These are phyloP conservation scores for Margaritifera margaritifera DNA, from an alignment of 2,888 invertebrate genomes.

Conservation along the genomic window DNA sequence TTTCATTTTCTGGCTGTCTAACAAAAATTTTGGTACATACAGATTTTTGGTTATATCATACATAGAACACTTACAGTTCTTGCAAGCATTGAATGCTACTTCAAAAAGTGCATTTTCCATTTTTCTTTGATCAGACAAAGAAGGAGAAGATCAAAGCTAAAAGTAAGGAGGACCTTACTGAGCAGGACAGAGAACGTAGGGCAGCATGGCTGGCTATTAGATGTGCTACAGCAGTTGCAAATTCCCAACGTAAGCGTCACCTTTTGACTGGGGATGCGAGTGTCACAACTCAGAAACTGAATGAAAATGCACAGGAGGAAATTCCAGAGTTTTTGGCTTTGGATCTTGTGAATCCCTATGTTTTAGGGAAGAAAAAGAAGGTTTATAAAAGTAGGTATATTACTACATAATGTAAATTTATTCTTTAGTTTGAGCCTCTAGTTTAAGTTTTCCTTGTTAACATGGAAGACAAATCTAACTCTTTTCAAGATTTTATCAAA, in stretches of 20 bases:
- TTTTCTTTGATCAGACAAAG: slow-evolving; percentile 33
- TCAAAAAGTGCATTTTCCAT: background rate
- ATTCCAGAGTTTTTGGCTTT: slow-evolving; percentile 68
- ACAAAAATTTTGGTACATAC: too few species aligned
- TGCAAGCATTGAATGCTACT: too few species aligned
- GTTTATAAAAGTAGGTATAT: slow-evolving; percentile 65
- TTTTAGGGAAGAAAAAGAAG: slow-evolving; percentile 70
- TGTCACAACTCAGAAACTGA: slow-evolving; percentile 56
- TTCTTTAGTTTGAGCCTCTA: background rate
- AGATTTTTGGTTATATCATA: background rate
- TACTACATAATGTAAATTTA: background rate
- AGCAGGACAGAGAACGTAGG: slow-evolving; percentile 57
- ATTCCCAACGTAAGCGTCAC: slow-evolving; percentile 58
- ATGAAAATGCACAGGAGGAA: slow-evolving; percentile 42
- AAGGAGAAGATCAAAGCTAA: slow-evolving; percentile 33
- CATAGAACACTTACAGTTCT: background rate
- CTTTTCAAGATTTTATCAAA: too few species aligned
- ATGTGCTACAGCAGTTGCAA: slow-evolving; percentile 64
- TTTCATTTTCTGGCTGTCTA: too few species aligned
- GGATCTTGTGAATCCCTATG: slow-evolving; percentile 67
- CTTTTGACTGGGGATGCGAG: slow-evolving; percentile 60
- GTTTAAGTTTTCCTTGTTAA: background rate
- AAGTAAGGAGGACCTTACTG: slow-evolving; percentile 48
- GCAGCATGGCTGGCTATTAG: slow-evolving; percentile 68
- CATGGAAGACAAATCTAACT: background rate